Base-by-base conservation (phyloP, 2,113 vertebrate genomes). In the Vulpes lagopus region DNA sequence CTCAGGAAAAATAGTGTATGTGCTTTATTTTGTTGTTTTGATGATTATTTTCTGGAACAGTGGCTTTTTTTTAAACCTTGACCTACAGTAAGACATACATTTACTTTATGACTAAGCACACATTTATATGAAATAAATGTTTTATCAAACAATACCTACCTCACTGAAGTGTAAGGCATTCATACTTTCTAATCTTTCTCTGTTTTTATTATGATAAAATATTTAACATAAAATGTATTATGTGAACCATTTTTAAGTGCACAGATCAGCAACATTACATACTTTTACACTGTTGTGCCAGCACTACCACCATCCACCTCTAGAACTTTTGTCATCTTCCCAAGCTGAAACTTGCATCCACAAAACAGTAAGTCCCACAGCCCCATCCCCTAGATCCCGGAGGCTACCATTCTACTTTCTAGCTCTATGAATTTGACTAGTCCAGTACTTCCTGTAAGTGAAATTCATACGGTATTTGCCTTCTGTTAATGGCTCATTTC, bases 331-430 rank as follows among this genome's bases (percentile, higher is more conserved):
- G 76, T 30, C 22, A 59, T 78, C 64, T 91, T 94, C 27, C n/a
- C 6, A 53, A 6, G 17, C 35, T 4, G 32, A 81, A 96, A 71
- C 14, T 59, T 71, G n/a, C 55, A 19, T 5, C 12, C 49, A 79
- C 23, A 62, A 30, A 91, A 16, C 16, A 60, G 11, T 12, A 23
- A 14, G n/a, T 88, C 16, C 55, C 17, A 57, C 16, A 4, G 49
- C 17, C 43, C 17, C 0, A 3, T 2, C 14, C 49, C 2, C 12
- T 27, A 0, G 17, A 43, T 8, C 19, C 62, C 73, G 6, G 11
- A 3, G 65, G 43, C 14, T 8, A 76, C 43, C 60, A 38, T 19
- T 74, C 8, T 9, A 14, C 55, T 83, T 80, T 35, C 20, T 62
- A 12, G 35, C 14, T 71, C 23, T 82, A 11, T 55, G 43, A 92